Base-by-base conservation (phyloP, 1,140 invertebrate species). In the Chlorops oryzae region DNA sequence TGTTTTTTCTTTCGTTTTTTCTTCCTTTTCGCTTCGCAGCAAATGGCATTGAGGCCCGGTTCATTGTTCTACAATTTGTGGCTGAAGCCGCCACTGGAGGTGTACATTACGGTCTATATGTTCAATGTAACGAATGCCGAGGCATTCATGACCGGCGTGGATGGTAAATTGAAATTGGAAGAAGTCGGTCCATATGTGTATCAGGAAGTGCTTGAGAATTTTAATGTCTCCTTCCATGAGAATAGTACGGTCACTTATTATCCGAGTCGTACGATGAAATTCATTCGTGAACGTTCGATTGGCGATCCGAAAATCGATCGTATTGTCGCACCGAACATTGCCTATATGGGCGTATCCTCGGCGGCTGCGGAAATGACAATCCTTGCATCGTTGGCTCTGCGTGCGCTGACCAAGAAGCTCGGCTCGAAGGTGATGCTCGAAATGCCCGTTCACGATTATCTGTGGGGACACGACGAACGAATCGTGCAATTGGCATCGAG, bases 121-220 rank as follows among this genome's bases (percentile, higher is more conserved):
- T 95, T 92, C 65, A 91, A 94, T 64, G 77, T 93, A 5, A 91
- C 86, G 0, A 96, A 96, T 70, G 67, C 77, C 0, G 76, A 81
- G 0, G 80, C 80, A 39, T 91, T 92, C 69, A 59, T 84, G 4
- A 73, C 69, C 1, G 81, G 84, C 15, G 74, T 80, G 17, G 85
- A 85, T 41, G 60, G 73, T 38, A 87, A 86, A 58, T 70, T 93
- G 2, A 80, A 76, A 48, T 50, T 96, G 2, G 51, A 81, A 53
- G 85, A 95, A 78, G 69, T 87, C 18, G 92, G 92, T 1, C 92
- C 92, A 0, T 95, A 92, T 65, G 83, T 85, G 13, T 95, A 92
- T 73, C 81, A 83, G 88, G 87, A 90, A 73, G 63, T 77, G 32
- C 72, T 89, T 51, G 75, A 77, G 42, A 85, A 90, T 52, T 65